A percentile compares a stretch with the other conserved stretches of the same genome.
These are phyloP conservation scores for Anoplopoma fimbria DNA, from an alignment of 2,113 vertebrate genomes.

Conservation along the genomic window DNA sequence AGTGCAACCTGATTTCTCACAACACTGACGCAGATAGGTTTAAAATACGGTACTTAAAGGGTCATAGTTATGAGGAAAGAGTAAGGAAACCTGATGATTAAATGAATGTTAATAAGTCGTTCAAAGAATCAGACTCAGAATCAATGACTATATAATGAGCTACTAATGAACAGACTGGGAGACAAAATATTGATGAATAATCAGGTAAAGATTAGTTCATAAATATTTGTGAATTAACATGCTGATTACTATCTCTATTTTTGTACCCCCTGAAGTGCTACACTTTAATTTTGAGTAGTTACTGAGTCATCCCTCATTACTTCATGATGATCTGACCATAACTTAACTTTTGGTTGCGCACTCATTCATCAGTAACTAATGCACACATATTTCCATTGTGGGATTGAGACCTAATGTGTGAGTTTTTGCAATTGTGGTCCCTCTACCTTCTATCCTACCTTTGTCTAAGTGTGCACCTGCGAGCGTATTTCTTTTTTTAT, in stretches of 20 bases:
- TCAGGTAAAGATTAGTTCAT: neutral
- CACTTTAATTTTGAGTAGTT: neutral
- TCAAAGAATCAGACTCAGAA: neutral
- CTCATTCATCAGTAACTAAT: neutral
- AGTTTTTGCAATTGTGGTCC: conserved; percentile 6
- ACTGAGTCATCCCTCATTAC: neutral
- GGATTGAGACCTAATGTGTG: conserved; percentile 9
- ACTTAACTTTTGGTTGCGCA: neutral
- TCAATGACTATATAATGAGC: neutral
- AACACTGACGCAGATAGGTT: conserved; percentile 22
- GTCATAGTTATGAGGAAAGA: neutral
- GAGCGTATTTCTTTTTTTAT: conserved; percentile 39
- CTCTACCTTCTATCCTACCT: too few relatives aligned
- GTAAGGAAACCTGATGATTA: neutral
- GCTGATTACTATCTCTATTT: neutral
- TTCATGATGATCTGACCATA: neutral
- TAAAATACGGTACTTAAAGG: neutral
- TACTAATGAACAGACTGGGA: neutral
- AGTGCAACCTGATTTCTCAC: conserved; percentile 41
- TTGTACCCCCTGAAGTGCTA: neutral
- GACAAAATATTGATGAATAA: neutral
- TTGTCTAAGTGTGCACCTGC: conserved; percentile 26
- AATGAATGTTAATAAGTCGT: neutral
- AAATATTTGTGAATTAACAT: neutral
- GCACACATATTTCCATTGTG: neutral